Conservation (phyloP, 1,140 invertebrate genomes). For the Dufourea novaeangliae region DNA sequence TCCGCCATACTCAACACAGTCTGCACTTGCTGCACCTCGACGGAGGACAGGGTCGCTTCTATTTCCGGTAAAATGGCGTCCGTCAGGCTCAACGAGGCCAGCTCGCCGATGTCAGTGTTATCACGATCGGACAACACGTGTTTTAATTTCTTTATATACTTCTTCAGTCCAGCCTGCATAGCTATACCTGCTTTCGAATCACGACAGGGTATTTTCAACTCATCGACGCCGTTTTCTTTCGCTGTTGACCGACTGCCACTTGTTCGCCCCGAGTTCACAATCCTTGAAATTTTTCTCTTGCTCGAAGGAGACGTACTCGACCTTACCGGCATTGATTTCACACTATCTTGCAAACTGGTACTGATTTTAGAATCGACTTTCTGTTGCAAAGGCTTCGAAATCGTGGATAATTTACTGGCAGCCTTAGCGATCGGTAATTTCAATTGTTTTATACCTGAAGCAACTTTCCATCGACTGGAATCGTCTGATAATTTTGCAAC, state of each 20-base stretch:
- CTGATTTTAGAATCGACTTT: background rate
- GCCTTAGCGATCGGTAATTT: background rate
- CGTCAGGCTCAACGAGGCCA: slow-evolving; percentile 62
- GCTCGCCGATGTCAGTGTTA: slow-evolving; percentile 36
- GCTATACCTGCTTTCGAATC: slow-evolving; percentile 60
- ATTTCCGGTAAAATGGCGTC: slow-evolving; percentile 63
- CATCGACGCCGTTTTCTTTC: background rate
- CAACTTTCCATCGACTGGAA: background rate
- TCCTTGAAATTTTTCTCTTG: background rate
- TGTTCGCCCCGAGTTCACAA: background rate
- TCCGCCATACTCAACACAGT: slow-evolving; percentile 51
- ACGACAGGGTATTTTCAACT: slow-evolving; percentile 44
- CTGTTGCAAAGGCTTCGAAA: background rate
- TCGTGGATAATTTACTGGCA: background rate
- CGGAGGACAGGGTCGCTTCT: slow-evolving; percentile 32
- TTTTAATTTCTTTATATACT: slow-evolving; percentile 66
- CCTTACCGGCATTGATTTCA: background rate
- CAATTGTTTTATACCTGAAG: background rate
- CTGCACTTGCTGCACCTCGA: slow-evolving; percentile 60
- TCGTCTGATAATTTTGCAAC: background rate
- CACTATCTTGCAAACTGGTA: background rate
- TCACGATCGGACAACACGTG: slow-evolving; percentile 43
- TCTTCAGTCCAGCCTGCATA: slow-evolving; percentile 58
- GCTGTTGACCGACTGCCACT: background rate
- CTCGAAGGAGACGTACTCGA: background rate